Percentiles rank a stretch among this genome's conserved stretches.
These are phyloP conservation scores for Troides oblongomaculatus DNA, from an alignment of 2,888 invertebrate genomes.

Conservation along the genomic window DNA sequence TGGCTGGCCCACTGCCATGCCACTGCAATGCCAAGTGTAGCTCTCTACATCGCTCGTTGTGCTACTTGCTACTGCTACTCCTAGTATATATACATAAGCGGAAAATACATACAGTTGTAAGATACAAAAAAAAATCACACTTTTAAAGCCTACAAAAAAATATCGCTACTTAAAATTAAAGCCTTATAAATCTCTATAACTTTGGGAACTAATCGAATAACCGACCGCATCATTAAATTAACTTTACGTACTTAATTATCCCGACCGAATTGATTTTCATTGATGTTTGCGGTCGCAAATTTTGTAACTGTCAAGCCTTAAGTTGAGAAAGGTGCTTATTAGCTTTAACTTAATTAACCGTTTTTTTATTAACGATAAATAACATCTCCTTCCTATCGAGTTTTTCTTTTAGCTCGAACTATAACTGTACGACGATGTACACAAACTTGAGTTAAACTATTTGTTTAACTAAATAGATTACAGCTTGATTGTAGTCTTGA, in stretches of 20 bases:
- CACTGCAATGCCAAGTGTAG: too few relatives aligned
- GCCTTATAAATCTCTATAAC: neutral
- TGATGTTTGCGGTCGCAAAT: slow-evolving; percentile 10
- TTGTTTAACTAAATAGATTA: too few relatives aligned
- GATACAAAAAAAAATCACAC: neutral
- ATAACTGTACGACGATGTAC: neutral
- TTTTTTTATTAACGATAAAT: slow-evolving; percentile 16
- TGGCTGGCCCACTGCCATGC: too few relatives aligned
- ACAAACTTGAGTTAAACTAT: neutral
- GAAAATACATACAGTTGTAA: too few relatives aligned
- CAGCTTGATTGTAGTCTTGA: too few relatives aligned
- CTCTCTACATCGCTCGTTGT: too few relatives aligned
- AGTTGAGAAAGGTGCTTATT: slow-evolving; percentile 1
- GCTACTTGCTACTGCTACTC: too few relatives aligned
- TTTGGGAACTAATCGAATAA: neutral
- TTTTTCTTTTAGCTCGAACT: neutral
- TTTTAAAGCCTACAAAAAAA: neutral
- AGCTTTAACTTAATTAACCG: slow-evolving; percentile 15
- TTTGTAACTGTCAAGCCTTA: slow-evolving; percentile 13
- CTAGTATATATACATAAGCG: too few relatives aligned
- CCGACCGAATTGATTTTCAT: slow-evolving; percentile 16
- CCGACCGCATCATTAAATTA: slow-evolving; percentile 6
- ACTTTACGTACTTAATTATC: slow-evolving; percentile 6
- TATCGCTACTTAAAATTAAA: neutral
- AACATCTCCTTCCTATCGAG: neutral